Conservation (phyloP, 2,888 invertebrate genomes). For the Perithous albicinctus region DNA sequence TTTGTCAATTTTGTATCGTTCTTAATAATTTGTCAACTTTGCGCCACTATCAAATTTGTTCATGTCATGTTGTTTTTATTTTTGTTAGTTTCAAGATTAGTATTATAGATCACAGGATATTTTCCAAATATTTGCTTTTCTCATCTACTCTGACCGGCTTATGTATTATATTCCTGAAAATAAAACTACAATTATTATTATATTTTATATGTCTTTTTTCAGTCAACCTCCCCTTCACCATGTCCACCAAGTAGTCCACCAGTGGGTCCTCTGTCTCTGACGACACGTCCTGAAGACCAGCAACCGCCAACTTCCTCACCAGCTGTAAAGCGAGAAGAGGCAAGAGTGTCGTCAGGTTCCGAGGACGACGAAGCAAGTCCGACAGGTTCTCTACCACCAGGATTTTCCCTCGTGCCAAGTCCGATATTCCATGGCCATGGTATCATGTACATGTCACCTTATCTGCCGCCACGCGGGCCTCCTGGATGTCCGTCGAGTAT, state of each 20-base stretch:
- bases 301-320: constrained; percentile 79
- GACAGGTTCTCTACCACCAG: constrained; percentile 86
- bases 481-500: constrained; percentile 85
- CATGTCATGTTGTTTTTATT: too few relatives aligned
- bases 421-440: constrained; percentile 94
- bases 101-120: too few relatives aligned
- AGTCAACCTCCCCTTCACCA: constrained; percentile 82
- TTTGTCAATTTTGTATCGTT: too few relatives aligned
- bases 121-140: too few relatives aligned
- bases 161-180: too few relatives aligned
- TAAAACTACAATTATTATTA: neutral
- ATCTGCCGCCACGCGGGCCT: constrained; percentile 87
- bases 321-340: constrained; percentile 81
- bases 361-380: constrained; percentile 87
- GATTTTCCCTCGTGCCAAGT: constrained; percentile 93
- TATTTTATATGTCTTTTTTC: constrained; percentile 38
- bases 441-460: constrained; percentile 97
- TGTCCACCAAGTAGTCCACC: constrained; percentile 81
- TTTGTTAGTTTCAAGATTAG: too few relatives aligned
- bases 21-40: too few relatives aligned
- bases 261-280: constrained; percentile 81
- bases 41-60: too few relatives aligned
- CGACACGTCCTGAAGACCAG: constrained; percentile 82
- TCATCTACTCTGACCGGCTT: too few relatives aligned
- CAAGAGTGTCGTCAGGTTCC: constrained; percentile 82